Evolutionary conservation across 2,888 invertebrate species (phyloP), one percentile per base, ranked within the genome.

Genomic region (Pollenia amentaria): DNA sequence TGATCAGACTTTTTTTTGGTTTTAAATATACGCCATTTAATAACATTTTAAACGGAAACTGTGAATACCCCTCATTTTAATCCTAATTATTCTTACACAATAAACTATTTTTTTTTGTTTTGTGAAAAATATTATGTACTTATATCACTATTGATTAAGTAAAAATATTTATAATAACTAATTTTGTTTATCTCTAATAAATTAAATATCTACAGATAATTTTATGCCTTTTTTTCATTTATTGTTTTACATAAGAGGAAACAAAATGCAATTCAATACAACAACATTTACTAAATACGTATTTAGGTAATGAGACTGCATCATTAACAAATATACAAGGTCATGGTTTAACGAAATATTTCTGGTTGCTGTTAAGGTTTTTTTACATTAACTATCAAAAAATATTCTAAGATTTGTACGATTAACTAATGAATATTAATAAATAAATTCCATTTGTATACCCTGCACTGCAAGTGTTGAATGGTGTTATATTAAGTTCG

Each of bases 321-420:
- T 73, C 38, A 64, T 64, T 64, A 44, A 64, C 1, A 76, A 75
- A 69, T 51, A 11, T 11, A 82, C 62, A 69, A 82, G 82, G 76
- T 76, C 67, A 67, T 76, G 76, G 76, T 51, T 76, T 62, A 46
- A 51, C 44, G n/a, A 7, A 53, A 76, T 82, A 82, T 82, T 75
- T 69, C 46, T 18, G 55, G 4, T 21, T 57, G 9, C 16, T 40
- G 38, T 18, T 16, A 21, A 11, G 38, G 12, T 14, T 8, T 64
- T 29, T 44, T 12, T 6, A 18, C 21, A n/a, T 38, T 42, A 14
- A 38, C 18, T 53, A 53, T 46, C n/a, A 29, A 67, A 76, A 48
- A 16, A 44, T 46, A 40, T 78, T 78, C 65, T 55, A 40, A 75
- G 16, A 0, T 42, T 21, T 64, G 53, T 44, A 21, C 48, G 42